Conservation (phyloP, 2,113 vertebrate species). For the Pedionomus torquatus region DNA sequence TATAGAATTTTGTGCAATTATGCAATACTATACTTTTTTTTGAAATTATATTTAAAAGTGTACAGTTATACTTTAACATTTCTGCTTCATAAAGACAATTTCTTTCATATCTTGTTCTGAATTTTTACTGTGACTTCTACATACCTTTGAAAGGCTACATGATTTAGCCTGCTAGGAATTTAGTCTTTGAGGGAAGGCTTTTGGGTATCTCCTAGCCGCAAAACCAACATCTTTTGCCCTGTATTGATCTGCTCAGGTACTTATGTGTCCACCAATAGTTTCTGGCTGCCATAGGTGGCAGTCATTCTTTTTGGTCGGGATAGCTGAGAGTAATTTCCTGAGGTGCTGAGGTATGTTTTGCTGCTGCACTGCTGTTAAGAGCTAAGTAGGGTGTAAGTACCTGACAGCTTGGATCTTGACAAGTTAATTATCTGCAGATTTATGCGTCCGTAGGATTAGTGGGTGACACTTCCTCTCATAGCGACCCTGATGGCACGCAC, state of each 20-base stretch:
- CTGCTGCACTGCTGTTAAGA: not conserved
- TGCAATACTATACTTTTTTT: not conserved
- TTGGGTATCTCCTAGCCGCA: not conserved
- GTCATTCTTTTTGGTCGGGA: not conserved
- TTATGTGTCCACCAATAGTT: not conserved
- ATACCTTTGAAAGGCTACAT: not conserved
- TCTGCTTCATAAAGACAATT: not conserved
- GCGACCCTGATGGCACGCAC: too few relatives aligned
- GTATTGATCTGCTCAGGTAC: not conserved
- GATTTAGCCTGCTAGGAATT: not conserved
- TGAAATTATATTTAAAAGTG: not conserved
- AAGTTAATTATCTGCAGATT: not conserved
- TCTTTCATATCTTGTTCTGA: not conserved
- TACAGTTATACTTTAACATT: not conserved
- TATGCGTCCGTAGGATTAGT: accelerated
- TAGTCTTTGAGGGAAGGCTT: not conserved
- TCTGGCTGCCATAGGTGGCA: not conserved
- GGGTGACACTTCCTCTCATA: accelerated
- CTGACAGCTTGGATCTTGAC: not conserved
- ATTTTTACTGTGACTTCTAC: not conserved
- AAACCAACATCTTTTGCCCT: not conserved
- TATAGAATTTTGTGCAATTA: not conserved
- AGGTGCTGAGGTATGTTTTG: too few relatives aligned
- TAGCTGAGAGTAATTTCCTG: not conserved
- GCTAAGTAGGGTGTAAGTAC: not conserved